Base-by-base conservation (phyloP, 2,888 invertebrate genomes). In the Stenchaetothrips biformis region DNA sequence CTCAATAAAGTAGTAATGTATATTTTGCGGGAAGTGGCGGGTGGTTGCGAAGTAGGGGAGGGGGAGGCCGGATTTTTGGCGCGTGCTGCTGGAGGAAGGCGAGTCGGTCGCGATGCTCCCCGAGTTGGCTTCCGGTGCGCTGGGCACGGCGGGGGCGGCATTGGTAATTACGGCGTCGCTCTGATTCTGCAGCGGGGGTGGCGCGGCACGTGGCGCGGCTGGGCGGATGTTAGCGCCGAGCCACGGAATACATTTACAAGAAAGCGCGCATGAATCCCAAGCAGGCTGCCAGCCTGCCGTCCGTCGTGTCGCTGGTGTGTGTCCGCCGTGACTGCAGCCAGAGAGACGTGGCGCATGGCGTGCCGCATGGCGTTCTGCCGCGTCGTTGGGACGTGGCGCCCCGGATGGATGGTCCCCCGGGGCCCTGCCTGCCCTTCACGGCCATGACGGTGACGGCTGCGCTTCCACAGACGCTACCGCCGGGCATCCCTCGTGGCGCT, bases 241-340 rank as follows among this genome's bases (percentile, higher is more conserved):
- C 25, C 67, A 74, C 67, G 67, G 67, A 74, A 74, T 74, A 74
- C 67, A 74, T 74, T 74, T 74, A 74, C 67, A 74, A 74, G 67
- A 74, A 74, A 74, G 67, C 67, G 67, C 67, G 67, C 67, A 74
- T 74, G 67, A 74, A 74, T 74, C 25, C 67, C 67, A 74, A 74
- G 67, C 67, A 74, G 67, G 11, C 16, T 59, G 37, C 37, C 37
- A 37, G 37, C 37, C 4, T 37, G 37, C 37, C 37, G 37, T n/a
- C n/a, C n/a, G n/a, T n/a, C n/a, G n/a, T n/a, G n/a, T n/a, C 37
- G 37, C 37, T 37, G 37, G 37, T 37, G 37, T 37, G 37, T 37
- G 37, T 37, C 37, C 37, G 37, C 37, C 37, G 37, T 37, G 37
- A 37, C 37, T 37, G 37, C 37, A 37, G 37, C 37, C 2, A 4